Evolutionary conservation across 1,140 invertebrate species (phyloP), one percentile per base, ranked within the genome.

Genomic region (Drosophila ogumai): DNA sequence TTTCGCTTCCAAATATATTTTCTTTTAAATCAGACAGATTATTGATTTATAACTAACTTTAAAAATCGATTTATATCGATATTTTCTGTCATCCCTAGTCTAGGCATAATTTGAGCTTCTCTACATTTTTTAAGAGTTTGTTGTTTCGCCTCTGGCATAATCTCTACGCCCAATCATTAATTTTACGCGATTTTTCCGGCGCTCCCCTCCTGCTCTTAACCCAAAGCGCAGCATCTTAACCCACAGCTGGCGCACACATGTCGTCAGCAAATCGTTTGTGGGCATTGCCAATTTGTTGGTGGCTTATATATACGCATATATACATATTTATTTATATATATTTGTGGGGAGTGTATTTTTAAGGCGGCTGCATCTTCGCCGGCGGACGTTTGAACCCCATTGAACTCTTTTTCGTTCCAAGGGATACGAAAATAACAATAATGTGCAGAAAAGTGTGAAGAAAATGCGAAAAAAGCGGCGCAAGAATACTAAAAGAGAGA

Each of bases 201-300:
- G 31, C 50, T 54, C 52, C 34, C 9, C 49, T 13, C 41, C 49
- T 13, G 25, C 8, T 34, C 15, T n/a, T 28, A 49, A 19, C 66
- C 31, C 66, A 31, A 19, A 22, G 13, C 19, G 34, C 43, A 40
- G 40, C 34, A 34, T 72, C 68, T 41, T 47, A 59, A 49, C 67
- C 68, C 68, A 72, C 82, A 88, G 82, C 75, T 87, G 82, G 68
- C 69, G 82, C 75, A 82, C 82, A 87, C 67, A 87, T 87, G 82
- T 88, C 71, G 55, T 80, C 79, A 47, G 58, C 63, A 52, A 60
- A 54, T 68, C 54, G 61, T 77, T 77, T 65, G 60, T 69, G 41
- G 52, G 78, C 69, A 55, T 80, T 72, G 68, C 81, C 61, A 90
- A 90, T 81, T 88, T 90, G 61, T 75, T 68, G 41, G 52, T 43